Evolutionary conservation across 2,113 vertebrate species (phyloP).

Genomic region (Asarcornis scutulata): DNA sequence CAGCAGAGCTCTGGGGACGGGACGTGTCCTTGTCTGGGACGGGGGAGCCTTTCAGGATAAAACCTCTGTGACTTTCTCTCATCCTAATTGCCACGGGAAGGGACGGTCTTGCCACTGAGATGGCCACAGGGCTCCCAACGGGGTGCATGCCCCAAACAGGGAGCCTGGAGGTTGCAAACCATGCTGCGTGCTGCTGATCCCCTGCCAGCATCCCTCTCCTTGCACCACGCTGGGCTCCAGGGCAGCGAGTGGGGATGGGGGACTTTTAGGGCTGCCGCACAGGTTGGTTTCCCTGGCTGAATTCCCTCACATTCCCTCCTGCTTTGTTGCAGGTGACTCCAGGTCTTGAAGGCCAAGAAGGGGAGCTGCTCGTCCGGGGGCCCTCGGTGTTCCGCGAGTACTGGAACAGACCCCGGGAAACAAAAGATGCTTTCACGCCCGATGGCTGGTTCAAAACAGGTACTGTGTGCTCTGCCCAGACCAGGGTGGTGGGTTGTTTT

Average conservation of each 20-base stretch:
- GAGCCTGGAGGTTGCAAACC: neutral
- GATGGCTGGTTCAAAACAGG: slow-evolving; percentile 97
- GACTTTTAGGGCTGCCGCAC: too few relatives aligned
- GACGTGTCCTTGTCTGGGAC: neutral
- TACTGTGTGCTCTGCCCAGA: slow-evolving; percentile 8
- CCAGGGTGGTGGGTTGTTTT: too few relatives aligned
- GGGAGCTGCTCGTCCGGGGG: slow-evolving; percentile 90
- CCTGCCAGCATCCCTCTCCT: neutral
- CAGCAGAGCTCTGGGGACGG: neutral
- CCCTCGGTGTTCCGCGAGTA: slow-evolving; percentile 90
- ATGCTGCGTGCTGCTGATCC: neutral
- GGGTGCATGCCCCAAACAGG: accelerated
- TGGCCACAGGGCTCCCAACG: accelerated
- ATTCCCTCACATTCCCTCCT: neutral
- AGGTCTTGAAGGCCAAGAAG: slow-evolving; percentile 86
- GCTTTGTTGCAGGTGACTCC: slow-evolving; percentile 79
- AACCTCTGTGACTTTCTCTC: neutral
- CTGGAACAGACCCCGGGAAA: slow-evolving; percentile 90
- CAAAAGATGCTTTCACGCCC: slow-evolving; percentile 80
- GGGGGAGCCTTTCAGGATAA: neutral
- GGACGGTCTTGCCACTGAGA: neutral
- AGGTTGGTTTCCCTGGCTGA: neutral
- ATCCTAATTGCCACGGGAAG: accelerated
- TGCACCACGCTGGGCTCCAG: accelerated
- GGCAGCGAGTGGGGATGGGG: accelerated